Conservation (phyloP, 2,113 vertebrate genomes). For the Sigmodon hispidus region DNA sequence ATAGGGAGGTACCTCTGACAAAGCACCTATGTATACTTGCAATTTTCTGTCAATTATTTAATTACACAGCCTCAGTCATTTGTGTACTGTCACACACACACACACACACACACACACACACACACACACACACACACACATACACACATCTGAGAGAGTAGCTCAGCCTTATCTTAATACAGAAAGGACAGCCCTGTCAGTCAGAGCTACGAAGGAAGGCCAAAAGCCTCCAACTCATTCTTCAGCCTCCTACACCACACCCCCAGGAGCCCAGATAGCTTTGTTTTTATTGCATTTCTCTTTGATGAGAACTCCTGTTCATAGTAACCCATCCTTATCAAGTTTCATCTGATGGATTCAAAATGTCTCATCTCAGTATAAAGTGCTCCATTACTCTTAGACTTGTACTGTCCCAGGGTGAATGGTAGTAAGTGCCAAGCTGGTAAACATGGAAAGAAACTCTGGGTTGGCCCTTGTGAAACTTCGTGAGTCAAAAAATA, state of each 20-base stretch:
- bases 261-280: not conserved
- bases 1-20: not conserved
- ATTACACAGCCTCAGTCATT: not conserved
- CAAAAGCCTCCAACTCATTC: not conserved
- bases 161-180: not conserved
- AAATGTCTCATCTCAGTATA: conserved; percentile 12
- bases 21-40: not conserved
- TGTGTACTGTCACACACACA: not conserved
- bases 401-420: not conserved
- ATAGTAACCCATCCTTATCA: conserved; percentile 44
- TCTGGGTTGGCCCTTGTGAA: not conserved
- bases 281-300: conserved; percentile 15
- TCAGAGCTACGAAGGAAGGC: not conserved
- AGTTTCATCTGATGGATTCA: not conserved
- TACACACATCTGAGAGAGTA: not conserved
- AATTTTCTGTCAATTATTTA: not conserved
- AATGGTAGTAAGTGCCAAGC: not conserved
- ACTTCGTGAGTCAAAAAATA: no score
- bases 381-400: not conserved
- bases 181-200: not conserved
- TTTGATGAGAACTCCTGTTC: conserved; percentile 2
- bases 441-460: not conserved
- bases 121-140: not conserved
- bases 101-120: not conserved
- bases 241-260: not conserved